Evolutionary conservation across 2,113 vertebrate genomes (phyloP), one percentile per base, ranked within the genome.

Genomic region (Choloepus hoffmanni): DNA sequence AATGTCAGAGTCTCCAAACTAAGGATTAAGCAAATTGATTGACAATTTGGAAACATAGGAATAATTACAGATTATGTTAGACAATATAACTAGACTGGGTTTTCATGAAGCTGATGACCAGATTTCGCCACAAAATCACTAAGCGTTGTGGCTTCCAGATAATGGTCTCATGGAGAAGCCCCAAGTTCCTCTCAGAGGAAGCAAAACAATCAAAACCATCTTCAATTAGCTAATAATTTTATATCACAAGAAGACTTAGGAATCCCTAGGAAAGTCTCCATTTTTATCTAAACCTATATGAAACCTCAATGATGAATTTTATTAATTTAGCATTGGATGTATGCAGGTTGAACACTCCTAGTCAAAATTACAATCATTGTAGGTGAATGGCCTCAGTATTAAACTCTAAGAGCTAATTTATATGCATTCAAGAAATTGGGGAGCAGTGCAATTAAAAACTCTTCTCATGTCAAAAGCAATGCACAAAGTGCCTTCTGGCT

Each of bases 51-150:
- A 96, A 96, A 72, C 72, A 55, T 1, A 81, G 48, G 50, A 85
- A 26, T 82, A 85, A 96, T 89, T 78, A 73, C 19, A 95, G 81
- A 83, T 88, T 68, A 94, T 36, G 68, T 30, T 12, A 60, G 73
- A 94, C 50, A 89, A 85, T 87, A 28, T 53, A 84, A 96, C 63
- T 26, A 95, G 81, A 84, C 68, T 48, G 76, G 60, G 55, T 76
- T 86, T 96, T 82, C 74, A 90, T 36, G 86, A 72, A 43, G 48
- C 65, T 84, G 55, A 85, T 40, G 53, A 58, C 76, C 87, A 67
- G 40, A 63, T 92, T 96, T 96, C 79, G 86, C 87, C 67, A 96
- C 63, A 43, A n/a, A 93, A 89, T 65, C 48, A 77, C 68, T 36
- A 76, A 93, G 70, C 36, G 21, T 76, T 92, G 89, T 90, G 65